These are phyloP conservation scores for Moxostoma hubbsi DNA, from an alignment of 2,797 vertebrate species.

Conservation along the genomic window DNA sequence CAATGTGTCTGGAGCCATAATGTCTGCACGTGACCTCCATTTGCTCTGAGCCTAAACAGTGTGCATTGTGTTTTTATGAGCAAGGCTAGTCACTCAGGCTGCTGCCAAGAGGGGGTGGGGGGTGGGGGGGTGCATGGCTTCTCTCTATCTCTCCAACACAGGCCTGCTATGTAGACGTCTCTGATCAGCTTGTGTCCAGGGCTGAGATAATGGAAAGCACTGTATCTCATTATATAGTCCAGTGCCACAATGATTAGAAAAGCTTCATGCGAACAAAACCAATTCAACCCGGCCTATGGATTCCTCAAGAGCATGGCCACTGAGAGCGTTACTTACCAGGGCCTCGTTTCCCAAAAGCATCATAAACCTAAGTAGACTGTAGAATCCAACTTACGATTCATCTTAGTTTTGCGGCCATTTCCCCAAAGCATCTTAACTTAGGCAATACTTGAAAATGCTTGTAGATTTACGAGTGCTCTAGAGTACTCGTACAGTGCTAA, in stretches of 20 bases:
- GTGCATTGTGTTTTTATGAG: conserved; percentile 65
- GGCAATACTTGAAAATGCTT: too few species aligned
- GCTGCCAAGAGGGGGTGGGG: conserved; percentile 35
- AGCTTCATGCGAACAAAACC: conserved; percentile 34
- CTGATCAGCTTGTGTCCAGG: conserved; percentile 40
- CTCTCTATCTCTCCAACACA: conserved; percentile 46
- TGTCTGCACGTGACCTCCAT: conserved; percentile 66
- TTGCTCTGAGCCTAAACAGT: conserved; percentile 59
- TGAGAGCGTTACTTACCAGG: conserved; percentile 12
- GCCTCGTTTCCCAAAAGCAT: too few species aligned
- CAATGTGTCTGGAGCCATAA: conserved; percentile 49
- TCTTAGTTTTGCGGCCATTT: too few species aligned
- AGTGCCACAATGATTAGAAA: conserved; percentile 22
- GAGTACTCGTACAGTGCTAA: too few species aligned
- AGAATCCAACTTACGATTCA: too few species aligned
- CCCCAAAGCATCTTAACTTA: too few species aligned
- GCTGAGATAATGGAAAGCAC: conserved; percentile 39
- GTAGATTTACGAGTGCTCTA: too few species aligned
- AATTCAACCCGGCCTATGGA: conserved; percentile 34
- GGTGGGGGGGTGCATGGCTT: conserved; percentile 30
- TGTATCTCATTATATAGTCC: conserved; percentile 36
- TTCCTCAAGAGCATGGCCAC: conserved; percentile 36
- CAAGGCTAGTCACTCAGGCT: conserved; percentile 54
- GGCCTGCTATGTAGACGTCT: conserved; percentile 27
- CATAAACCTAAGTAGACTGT: too few species aligned